Evolutionary conservation across 2,888 invertebrate genomes (phyloP).

Genomic region (Pseudeuparius sepicola): DNA sequence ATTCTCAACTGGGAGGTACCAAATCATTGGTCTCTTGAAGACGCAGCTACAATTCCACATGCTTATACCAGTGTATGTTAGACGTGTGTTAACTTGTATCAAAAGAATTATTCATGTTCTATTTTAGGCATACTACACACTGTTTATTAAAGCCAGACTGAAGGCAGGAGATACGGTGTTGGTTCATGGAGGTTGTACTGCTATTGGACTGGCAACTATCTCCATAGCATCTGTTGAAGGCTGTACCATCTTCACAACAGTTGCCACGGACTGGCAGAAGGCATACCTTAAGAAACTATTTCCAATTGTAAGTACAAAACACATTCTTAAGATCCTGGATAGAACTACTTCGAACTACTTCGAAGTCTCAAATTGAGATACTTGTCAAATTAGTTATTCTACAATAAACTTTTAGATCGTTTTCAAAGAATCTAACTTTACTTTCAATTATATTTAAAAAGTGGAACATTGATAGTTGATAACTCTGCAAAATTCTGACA

Average conservation of each 20-base stretch:
- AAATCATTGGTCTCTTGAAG: conserved; percentile 58
- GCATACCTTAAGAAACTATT: conserved; percentile 32
- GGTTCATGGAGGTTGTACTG: conserved; percentile 48
- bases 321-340: too few species aligned
- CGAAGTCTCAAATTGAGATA: too few species aligned
- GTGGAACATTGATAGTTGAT: too few species aligned
- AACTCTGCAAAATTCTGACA: too few species aligned
- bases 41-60: conserved; percentile 72
- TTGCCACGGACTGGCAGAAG: conserved; percentile 41
- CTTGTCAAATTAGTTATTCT: too few species aligned
- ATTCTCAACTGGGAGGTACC: conserved; percentile 58
- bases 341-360: too few species aligned
- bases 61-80: conserved; percentile 53
- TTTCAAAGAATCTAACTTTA: too few species aligned
- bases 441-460: too few species aligned
- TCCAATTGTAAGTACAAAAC: conserved; percentile 32
- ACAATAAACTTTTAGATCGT: too few species aligned
- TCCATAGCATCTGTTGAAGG: conserved; percentile 48
- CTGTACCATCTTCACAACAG: conserved; percentile 53
- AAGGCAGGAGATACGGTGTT: conserved; percentile 41
- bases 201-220: conserved; percentile 64
- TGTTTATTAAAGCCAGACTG: conserved; percentile 37
- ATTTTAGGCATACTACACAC: conserved; percentile 38
- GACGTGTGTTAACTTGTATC: too few species aligned
- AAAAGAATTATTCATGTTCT: too few species aligned